Conservation (phyloP, 2,888 invertebrate species). For the Drepana falcataria region DNA sequence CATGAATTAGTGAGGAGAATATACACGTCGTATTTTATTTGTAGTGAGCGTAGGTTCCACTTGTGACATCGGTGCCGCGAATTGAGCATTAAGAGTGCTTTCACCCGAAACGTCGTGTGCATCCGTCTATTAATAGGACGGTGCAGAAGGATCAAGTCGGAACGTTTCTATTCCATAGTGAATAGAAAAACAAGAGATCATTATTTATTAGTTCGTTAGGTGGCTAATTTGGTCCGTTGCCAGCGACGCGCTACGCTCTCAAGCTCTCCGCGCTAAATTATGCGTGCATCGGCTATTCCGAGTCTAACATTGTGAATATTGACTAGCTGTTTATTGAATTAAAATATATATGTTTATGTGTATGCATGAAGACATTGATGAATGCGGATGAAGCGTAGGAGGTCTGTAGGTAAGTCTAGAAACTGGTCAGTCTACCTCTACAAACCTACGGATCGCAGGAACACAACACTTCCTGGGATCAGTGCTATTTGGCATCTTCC, state of each 20-base stretch:
- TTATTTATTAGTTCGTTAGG: slow-evolving; percentile 78
- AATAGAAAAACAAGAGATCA: slow-evolving; percentile 78
- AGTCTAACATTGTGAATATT: slow-evolving; percentile 39
- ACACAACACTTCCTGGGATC: no score
- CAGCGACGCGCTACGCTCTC: slow-evolving; percentile 67
- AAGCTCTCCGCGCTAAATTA: slow-evolving; percentile 62
- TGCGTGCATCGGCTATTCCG: slow-evolving; percentile 47
- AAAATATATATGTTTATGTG: not conserved
- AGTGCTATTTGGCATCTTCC: no score
- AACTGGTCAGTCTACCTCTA: no score
- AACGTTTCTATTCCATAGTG: slow-evolving; percentile 72
- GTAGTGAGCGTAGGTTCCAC: slow-evolving; percentile 36
- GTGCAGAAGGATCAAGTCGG: slow-evolving; percentile 60
- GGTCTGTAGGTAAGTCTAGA: no score
- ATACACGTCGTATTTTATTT: slow-evolving; percentile 54
- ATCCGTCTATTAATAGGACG: slow-evolving; percentile 65
- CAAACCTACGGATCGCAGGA: no score
- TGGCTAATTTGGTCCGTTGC: slow-evolving; percentile 76
- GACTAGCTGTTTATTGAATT: slow-evolving; percentile 14
- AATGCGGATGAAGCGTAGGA: no score
- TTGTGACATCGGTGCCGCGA: slow-evolving; percentile 60
- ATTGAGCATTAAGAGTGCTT: slow-evolving; percentile 71
- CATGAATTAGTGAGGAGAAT: slow-evolving; percentile 61
- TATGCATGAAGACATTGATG: no score
- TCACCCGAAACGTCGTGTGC: slow-evolving; percentile 75